A percentile compares a stretch with the other conserved stretches of the same genome.
These are phyloP conservation scores for Metridium senile DNA, from an alignment of 92 coral and sea anemone genomes.

Conservation along the genomic window DNA sequence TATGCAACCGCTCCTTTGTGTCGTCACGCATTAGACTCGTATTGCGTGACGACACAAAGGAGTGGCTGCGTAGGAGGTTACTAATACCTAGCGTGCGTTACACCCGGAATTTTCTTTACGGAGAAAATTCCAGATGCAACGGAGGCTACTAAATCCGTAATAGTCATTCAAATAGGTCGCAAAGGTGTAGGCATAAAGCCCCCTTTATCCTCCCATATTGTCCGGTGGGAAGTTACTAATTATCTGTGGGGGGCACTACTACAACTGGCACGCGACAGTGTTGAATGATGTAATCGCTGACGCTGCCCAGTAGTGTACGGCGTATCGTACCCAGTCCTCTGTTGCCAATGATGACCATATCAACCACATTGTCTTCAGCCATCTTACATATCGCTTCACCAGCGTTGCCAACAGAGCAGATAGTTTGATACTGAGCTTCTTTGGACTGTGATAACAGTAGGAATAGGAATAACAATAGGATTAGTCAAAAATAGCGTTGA, in stretches of 20 bases:
- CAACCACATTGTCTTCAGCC: conserved; percentile 71
- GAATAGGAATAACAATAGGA: background rate
- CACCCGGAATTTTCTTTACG: too few species aligned
- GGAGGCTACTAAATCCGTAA: too few species aligned
- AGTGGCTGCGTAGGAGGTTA: too few species aligned
- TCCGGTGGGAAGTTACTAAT: background rate
- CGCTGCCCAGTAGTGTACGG: conserved; percentile 93
- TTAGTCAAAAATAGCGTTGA: too few species aligned
- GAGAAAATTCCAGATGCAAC: too few species aligned
- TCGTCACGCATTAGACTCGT: too few species aligned
- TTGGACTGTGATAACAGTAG: background rate
- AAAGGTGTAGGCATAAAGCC: too few species aligned
- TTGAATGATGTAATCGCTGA: conserved; percentile 79
- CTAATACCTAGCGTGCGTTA: too few species aligned
- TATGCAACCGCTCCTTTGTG: too few species aligned
- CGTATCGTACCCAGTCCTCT: conserved; percentile 87
- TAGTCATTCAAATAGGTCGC: too few species aligned
- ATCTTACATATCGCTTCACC: conserved; percentile 81
- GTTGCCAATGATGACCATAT: conserved; percentile 76
- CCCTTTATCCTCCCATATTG: too few species aligned
- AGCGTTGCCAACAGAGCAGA: conserved; percentile 65
- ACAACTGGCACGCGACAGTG: conserved; percentile 73
- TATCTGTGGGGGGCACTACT: conserved; percentile 69
- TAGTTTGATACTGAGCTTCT: conserved; percentile 43
- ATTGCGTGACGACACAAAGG: too few species aligned